A percentile compares a stretch with the other conserved stretches of the same genome.
These are phyloP conservation scores for Caenorhabditis panamensis DNA, from an alignment of 2,888 invertebrate genomes.

Conservation along the genomic window DNA sequence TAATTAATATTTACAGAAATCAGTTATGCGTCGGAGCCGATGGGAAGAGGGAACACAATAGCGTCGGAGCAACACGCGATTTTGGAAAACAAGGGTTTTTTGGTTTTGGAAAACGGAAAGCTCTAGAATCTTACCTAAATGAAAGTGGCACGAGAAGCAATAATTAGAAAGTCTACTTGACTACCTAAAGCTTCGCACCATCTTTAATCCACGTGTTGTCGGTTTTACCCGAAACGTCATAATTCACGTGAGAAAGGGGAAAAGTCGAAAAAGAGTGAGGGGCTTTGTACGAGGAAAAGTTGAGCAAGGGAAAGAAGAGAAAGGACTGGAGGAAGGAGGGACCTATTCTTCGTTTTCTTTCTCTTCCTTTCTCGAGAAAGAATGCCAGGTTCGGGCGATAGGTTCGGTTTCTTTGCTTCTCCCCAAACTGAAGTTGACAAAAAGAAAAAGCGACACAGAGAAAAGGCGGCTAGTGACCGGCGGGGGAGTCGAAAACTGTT, in stretches of 20 bases:
- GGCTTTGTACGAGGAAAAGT: not conserved
- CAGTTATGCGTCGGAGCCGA: not conserved
- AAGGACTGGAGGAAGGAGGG: not conserved
- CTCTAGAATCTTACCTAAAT: not conserved
- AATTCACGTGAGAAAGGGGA: not conserved
- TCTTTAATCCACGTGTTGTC: not conserved
- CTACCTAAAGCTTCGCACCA: not conserved
- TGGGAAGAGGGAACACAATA: not conserved
- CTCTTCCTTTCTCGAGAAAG: no score
- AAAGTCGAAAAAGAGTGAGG: no score
- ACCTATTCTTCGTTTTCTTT: not conserved
- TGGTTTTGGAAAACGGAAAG: not conserved
- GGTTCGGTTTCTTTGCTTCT: not conserved
- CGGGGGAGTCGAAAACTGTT: slow-evolving; percentile 40
- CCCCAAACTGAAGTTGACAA: not conserved
- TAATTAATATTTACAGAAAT: not conserved
- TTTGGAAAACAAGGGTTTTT: not conserved
- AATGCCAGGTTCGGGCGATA: no score
- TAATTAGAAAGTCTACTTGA: no score
- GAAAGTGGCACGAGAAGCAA: no score
- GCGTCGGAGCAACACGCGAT: not conserved
- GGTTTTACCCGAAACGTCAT: not conserved
- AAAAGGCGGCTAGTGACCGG: not conserved
- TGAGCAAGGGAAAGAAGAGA: not conserved
- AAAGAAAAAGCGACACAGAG: slow-evolving; percentile 8